These are phyloP conservation scores for Schizopygopsis pylzovi DNA, from an alignment of 2,797 vertebrate species.

Conservation along the genomic window DNA sequence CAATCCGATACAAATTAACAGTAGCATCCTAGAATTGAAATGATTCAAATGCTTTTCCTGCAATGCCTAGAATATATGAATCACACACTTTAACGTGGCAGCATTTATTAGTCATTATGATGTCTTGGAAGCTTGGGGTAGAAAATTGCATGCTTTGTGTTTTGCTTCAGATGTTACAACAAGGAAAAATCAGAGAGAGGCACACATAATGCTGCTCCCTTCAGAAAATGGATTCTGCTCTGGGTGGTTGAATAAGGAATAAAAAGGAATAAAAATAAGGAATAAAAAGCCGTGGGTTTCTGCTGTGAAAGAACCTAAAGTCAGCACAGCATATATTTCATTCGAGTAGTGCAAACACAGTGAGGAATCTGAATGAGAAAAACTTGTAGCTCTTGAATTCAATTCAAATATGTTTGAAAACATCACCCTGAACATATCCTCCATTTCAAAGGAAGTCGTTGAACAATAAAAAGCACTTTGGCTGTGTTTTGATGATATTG, in stretches of 20 bases:
- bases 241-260: conserved; percentile 23
- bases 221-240: conserved; percentile 34
- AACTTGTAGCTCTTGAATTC: not conserved
- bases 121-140: conserved; percentile 16
- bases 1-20: not conserved
- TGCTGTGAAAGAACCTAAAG: conserved; percentile 47
- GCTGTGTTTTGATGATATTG: not conserved
- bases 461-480: conserved; percentile 8
- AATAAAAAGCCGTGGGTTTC: conserved; percentile 20
- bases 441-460: not conserved
- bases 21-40: not conserved
- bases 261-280: not conserved
- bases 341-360: conserved; percentile 41
- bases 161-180: conserved; percentile 22
- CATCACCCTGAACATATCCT: conserved; percentile 5
- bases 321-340: conserved; percentile 61
- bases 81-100: not conserved
- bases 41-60: conserved; percentile 7
- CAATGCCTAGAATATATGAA: not conserved
- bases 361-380: conserved; percentile 51
- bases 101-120: conserved; percentile 34
- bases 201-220: conserved; percentile 4
- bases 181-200: conserved; percentile 17
- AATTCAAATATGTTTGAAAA: conserved; percentile 25
- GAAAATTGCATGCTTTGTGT: conserved; percentile 53